Evolutionary conservation across 2,888 invertebrate genomes (phyloP).

Genomic region (Drosophila villosipedis): DNA sequence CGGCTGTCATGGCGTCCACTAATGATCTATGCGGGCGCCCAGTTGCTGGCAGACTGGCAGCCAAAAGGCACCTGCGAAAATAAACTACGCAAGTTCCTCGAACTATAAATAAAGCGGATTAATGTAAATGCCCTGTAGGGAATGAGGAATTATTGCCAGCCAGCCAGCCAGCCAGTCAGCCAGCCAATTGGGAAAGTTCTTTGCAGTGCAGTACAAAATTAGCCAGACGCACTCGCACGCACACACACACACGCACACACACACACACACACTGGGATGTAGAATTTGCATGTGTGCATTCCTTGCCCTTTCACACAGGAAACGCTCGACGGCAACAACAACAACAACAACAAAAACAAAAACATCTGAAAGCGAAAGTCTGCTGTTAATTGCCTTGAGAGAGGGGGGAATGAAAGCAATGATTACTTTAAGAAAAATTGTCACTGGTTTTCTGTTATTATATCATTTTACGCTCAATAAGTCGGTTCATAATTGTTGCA

Average conservation of each 20-base stretch:
- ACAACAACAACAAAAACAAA: slow-evolving; percentile 9
- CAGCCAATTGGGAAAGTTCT: slow-evolving; percentile 64
- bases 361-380: slow-evolving; percentile 52
- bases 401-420: background rate
- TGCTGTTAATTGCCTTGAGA: slow-evolving; percentile 35
- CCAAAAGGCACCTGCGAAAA: slow-evolving; percentile 63
- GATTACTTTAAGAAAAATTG: slow-evolving; percentile 45
- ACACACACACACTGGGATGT: background rate
- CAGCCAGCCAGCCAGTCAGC: slow-evolving; percentile 22
- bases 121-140: slow-evolving; percentile 75
- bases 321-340: slow-evolving; percentile 33
- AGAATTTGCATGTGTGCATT: slow-evolving; percentile 47
- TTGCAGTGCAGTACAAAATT: slow-evolving; percentile 47
- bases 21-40: slow-evolving; percentile 72
- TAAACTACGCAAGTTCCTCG: slow-evolving; percentile 53
- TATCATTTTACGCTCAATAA: slow-evolving; percentile 66
- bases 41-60: slow-evolving; percentile 42
- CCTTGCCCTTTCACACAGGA: slow-evolving; percentile 67
- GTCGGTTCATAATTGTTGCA: slow-evolving; percentile 54
- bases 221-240: slow-evolving; percentile 38
- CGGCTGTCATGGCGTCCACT: slow-evolving; percentile 61
- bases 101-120: slow-evolving; percentile 65
- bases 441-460: slow-evolving; percentile 51
- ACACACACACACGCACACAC: background rate
- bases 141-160: slow-evolving; percentile 66